Percentiles rank a stretch among this genome's conserved stretches.
These are phyloP conservation scores for Drosophila athabasca DNA, from an alignment of 1,140 invertebrate species.

Conservation along the genomic window DNA sequence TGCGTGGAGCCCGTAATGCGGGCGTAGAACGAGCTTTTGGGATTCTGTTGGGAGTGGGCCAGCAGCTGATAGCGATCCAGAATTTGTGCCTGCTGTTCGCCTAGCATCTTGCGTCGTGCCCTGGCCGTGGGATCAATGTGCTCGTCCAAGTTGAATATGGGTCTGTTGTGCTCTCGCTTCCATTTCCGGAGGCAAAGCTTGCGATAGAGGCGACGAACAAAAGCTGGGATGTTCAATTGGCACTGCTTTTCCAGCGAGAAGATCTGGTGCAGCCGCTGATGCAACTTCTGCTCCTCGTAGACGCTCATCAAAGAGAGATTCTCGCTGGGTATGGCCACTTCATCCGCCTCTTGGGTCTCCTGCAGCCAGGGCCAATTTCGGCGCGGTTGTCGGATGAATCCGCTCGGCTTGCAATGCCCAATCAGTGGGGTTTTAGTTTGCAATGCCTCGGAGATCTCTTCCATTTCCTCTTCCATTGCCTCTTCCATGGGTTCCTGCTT, in stretches of 20 bases:
- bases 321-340: background rate
- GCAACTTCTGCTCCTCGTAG: conserved; percentile 86
- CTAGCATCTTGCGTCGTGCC: conserved; percentile 33
- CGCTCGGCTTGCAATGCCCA: conserved; percentile 67
- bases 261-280: conserved; percentile 83
- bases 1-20: conserved; percentile 60
- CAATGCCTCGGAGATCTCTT: background rate
- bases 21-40: conserved; percentile 63
- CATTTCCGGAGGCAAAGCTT: conserved; percentile 87
- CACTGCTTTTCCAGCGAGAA: conserved; percentile 45
- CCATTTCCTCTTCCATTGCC: conserved; percentile 32
- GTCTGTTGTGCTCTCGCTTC: conserved; percentile 86
- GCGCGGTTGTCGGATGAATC: conserved; percentile 60
- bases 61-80: conserved; percentile 84
- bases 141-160: conserved; percentile 86
- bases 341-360: conserved; percentile 26
- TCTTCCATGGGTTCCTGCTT: conserved; percentile 48
- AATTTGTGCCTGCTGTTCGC: conserved; percentile 66
- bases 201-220: conserved; percentile 85
- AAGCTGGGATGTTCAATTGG: conserved; percentile 71
- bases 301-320: conserved; percentile 84
- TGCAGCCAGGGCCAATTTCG: conserved; percentile 79
- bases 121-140: conserved; percentile 48
- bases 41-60: conserved; percentile 40
- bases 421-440: background rate